Evolutionary conservation across 2,888 invertebrate species (phyloP), one percentile per base, ranked within the genome.

Genomic region (Norana najaformis): DNA sequence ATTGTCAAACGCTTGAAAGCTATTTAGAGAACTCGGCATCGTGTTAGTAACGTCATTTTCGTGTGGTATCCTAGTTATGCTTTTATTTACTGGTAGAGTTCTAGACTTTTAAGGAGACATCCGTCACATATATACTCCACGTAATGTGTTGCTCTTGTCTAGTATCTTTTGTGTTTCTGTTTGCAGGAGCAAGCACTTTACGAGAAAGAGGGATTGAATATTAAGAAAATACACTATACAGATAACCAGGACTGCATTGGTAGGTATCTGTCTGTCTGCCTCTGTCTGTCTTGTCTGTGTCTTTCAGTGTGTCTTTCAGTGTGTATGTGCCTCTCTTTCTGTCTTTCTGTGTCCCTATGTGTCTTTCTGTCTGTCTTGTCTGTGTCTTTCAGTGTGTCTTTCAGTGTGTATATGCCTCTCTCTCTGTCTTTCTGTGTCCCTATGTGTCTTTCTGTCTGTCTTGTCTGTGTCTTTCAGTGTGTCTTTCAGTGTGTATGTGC

Each of bases 241-340:
- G 99, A 99, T 94, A 99, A 99, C 96, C 98, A 98, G 95, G 99
- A 99, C 94, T 98, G 98, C 94, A 98, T 99, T 93, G 98, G 97
- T 97, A 94, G 94, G 39, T 69, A 69, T 4, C 30, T n/a, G 13
- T n/a, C 69, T n/a, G 69, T 2, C 30, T 69, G 69, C n/a, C 11
- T 69, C 11, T 69, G n/a, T n/a, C n/a, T n/a, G 69, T 69, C n/a
- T 30, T 69, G 69, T 11, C 1, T 41, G 41, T 69, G 4, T 69
- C 0, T 30, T 8, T n/a, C 11, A 11, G 69, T 69, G 69, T 69
- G n/a, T 69, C 11, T 69, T n/a, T n/a, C n/a, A n/a, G 69, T 69
- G 69, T 69, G 69, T 11, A 1, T 41, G 41, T 69, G 4, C n/a
- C 0, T 30, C 11, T n/a, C 11, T 5, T 30, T 69, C 30, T 53